A percentile compares a stretch with the other conserved stretches of the same genome.
Evolutionary conservation across 2,797 vertebrate species (phyloP).

Genomic region (Lepidocolaptes lacrymiger): DNA sequence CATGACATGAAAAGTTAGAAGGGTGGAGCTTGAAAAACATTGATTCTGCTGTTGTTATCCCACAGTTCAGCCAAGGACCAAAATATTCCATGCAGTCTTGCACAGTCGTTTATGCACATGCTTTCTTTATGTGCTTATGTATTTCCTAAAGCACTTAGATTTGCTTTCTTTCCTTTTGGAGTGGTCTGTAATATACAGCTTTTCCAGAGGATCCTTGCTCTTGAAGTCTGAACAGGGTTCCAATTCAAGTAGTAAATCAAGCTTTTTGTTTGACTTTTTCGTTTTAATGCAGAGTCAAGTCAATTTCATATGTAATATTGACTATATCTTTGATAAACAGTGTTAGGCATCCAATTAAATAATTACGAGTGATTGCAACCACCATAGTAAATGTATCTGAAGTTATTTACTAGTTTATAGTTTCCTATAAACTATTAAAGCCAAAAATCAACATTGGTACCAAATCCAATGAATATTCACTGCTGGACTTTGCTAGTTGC

Average conservation of each 20-base stretch:
- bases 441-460: not conserved
- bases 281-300: not conserved
- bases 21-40: not conserved
- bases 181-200: not conserved
- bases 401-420: not conserved
- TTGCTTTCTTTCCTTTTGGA: not conserved
- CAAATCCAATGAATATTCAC: not conserved
- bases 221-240: not conserved
- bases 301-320: not conserved
- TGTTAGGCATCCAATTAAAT: not conserved
- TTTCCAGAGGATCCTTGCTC: not conserved
- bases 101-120: not conserved
- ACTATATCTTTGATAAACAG: not conserved
- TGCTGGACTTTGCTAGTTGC: not conserved
- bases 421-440: not conserved
- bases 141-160: not conserved
- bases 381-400: not conserved
- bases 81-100: not conserved
- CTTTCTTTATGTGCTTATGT: not conserved
- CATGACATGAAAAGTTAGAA: not conserved
- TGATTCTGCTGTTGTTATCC: not conserved
- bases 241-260: not conserved
- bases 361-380: not conserved
- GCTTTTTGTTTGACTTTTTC: not conserved
- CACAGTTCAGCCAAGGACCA: not conserved